These are phyloP conservation scores for Xerus inauris DNA, from an alignment of 2,113 vertebrate species.

Conservation along the genomic window DNA sequence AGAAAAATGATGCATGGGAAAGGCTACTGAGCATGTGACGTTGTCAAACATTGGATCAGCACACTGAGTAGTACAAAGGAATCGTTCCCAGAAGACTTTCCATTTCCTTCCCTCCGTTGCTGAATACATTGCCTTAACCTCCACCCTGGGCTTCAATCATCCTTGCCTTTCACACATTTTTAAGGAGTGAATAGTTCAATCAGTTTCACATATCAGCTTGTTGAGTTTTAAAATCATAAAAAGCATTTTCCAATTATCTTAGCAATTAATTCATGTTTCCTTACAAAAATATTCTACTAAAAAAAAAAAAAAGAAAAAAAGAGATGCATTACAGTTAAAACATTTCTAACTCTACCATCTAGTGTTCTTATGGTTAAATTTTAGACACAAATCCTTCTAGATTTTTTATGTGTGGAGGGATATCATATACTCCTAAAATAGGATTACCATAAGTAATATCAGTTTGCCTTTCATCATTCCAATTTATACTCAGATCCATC, in stretches of 20 bases:
- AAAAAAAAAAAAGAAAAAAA: conserved; percentile 1
- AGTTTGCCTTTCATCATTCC: conserved; percentile 7
- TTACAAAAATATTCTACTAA: background rate
- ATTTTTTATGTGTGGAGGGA: background rate
- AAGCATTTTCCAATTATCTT: conserved; percentile 6
- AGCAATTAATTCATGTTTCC: background rate
- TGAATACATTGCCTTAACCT: background rate
- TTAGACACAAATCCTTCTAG: background rate
- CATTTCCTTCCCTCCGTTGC: background rate
- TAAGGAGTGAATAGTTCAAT: conserved; percentile 23
- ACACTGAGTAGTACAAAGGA: background rate
- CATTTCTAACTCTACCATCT: background rate
- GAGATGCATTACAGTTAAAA: background rate
- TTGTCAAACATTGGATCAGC: background rate
- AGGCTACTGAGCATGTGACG: background rate
- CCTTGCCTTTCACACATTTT: background rate
- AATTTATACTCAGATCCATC: background rate
- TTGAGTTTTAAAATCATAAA: conserved; percentile 11
- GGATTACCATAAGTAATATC: background rate
- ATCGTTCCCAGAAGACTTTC: background rate
- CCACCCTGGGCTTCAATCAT: conserved; percentile 1
- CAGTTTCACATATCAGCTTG: background rate
- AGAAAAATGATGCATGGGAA: background rate
- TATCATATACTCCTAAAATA: background rate
- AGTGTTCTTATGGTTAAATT: background rate